Percentiles rank a stretch among this genome's conserved stretches.
Evolutionary conservation across 2,113 vertebrate species (phyloP).

Genomic region (Megaceryle maxima): DNA sequence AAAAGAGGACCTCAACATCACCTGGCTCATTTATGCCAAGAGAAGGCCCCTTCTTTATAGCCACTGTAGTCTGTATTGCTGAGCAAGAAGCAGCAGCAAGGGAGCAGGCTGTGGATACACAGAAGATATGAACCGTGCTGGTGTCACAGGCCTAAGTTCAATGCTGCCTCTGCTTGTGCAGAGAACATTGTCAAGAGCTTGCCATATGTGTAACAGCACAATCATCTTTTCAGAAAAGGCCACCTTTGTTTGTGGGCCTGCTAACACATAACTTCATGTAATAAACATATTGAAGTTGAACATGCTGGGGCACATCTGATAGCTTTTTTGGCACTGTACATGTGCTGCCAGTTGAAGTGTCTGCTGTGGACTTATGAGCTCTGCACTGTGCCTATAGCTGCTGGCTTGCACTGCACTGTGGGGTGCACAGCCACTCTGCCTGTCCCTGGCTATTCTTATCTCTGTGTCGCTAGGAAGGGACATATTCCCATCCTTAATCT

Average conservation of each 20-base stretch:
- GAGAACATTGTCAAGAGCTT: background rate
- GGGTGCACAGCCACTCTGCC: background rate
- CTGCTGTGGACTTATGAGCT: background rate
- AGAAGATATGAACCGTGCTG: background rate
- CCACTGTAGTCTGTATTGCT: background rate
- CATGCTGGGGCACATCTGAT: background rate
- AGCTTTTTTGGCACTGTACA: background rate
- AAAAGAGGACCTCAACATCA: background rate
- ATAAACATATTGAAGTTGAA: background rate
- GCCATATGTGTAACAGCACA: background rate
- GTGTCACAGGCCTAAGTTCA: accelerated
- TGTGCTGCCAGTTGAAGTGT: accelerated
- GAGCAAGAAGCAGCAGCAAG: background rate
- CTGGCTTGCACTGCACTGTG: background rate
- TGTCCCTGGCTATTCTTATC: background rate
- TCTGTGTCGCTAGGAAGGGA: background rate
- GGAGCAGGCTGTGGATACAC: background rate
- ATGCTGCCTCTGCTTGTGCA: background rate
- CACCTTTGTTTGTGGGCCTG: background rate
- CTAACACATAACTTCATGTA: background rate
- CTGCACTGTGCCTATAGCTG: background rate
- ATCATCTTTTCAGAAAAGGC: background rate
- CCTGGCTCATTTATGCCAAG: background rate
- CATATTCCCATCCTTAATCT: background rate
- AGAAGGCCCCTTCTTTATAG: background rate